These are phyloP conservation scores for Platygyra sinensis DNA, from an alignment of 64 coral and sea anemone genomes.

Conservation along the genomic window DNA sequence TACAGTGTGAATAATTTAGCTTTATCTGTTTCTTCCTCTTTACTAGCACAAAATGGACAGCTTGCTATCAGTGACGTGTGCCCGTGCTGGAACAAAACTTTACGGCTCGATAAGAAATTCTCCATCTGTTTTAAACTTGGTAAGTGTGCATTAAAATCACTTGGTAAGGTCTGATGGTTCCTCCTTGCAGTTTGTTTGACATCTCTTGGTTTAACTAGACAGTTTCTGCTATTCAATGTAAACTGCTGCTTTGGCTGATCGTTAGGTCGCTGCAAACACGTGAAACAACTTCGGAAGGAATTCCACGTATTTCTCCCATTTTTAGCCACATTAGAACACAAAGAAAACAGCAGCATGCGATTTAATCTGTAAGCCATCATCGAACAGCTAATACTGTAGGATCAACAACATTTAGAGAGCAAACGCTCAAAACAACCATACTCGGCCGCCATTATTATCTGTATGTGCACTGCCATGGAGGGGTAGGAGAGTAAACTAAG, in stretches of 20 bases:
- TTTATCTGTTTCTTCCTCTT: not conserved
- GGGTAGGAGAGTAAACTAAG: too few relatives aligned
- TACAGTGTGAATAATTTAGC: conserved; percentile 41
- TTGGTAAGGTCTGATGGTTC: not conserved
- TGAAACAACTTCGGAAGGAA: conserved; percentile 1
- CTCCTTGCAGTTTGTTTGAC: not conserved
- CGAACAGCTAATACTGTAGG: not conserved
- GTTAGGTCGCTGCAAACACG: not conserved
- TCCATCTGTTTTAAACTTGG: conserved; percentile 88
- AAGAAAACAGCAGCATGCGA: not conserved
- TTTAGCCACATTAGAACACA: not conserved
- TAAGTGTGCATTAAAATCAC: conserved; percentile 37
- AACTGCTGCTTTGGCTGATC: not conserved
- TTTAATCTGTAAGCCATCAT: not conserved
- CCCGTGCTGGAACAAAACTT: conserved; percentile 80
- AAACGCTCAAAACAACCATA: too few relatives aligned
- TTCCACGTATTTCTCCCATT: not conserved
- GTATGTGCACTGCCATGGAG: too few relatives aligned
- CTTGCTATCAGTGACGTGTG: conserved; percentile 83
- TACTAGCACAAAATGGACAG: conserved; percentile 71
- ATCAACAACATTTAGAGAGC: too few relatives aligned
- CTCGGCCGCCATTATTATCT: not conserved
- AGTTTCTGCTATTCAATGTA: not conserved
- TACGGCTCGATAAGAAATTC: conserved; percentile 68
- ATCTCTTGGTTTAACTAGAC: not conserved